Base-by-base conservation (phyloP, 1,140 invertebrate genomes). In the Charaxes varanes region DNA sequence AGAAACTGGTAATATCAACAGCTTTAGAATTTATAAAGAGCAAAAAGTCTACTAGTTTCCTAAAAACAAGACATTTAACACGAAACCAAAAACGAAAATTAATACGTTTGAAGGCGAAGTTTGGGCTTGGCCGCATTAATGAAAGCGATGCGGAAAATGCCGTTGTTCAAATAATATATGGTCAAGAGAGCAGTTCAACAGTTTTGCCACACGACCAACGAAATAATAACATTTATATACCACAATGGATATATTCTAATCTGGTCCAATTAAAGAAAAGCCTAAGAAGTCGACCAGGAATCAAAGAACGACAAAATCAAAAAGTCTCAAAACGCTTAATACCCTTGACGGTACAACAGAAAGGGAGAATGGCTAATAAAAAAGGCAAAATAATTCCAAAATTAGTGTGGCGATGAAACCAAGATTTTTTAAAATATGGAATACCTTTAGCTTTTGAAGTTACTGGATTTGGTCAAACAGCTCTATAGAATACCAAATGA, bases 381-480 rank as follows among this genome's bases (percentile, higher is more conserved):
- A 31, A 22, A 3, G 35, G 12, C 3, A 48, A 46, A 26, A 44
- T 24, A 15, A 22, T 45, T 15, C 3, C 33, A 14, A 51, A 41
- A 30, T 34, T 33, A 8, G 16, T 35, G 1, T 58, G 51, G 56
- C 45, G 64, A 24, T 47, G 50, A 41, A 55, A 44, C 7, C 27
- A 48, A 8, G 27, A 45, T 7, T 3, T 36, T 8, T 18, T 41
- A 15, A 28, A 48, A 17, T 61, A 33, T 28, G 63, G 63, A 3
- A 41, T 62, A 5, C 63, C 63, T 0, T 71, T 71, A 24, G 33
- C 55, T 14, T 23, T 67, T 8, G 27, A 65, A 24, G 15, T 65
- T n/a, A 52, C 67, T 24, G 67, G 58, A 3, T 43, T 71, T 33
- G 59, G 54, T 6, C 67, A 70, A 48, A 17, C 44, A 12, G 50